Percentiles rank a stretch among this genome's conserved stretches.
phyloP scores from a whole-genome alignment of 2,797 vertebrate genomes.

The Sarcophilus harrisii region DNA sequence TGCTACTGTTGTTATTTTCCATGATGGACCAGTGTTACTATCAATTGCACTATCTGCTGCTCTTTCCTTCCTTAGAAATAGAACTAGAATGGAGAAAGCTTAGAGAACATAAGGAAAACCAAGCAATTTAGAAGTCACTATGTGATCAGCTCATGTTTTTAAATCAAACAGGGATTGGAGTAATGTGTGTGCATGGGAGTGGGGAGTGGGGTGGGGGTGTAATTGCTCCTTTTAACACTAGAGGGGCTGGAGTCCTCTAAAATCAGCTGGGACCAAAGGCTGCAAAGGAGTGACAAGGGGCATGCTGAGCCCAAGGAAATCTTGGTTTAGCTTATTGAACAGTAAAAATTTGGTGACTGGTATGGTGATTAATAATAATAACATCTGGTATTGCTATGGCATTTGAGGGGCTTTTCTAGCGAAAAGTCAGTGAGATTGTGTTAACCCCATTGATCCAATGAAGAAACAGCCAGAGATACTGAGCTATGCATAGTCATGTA shows the following conservation, averaged over 20 bases:
- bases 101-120: not conserved
- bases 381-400: not conserved
- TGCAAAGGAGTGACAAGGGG: not conserved
- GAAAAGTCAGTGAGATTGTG: not conserved
- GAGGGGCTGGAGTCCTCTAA: not conserved
- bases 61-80: not conserved
- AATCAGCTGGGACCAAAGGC: not conserved
- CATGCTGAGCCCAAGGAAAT: not conserved
- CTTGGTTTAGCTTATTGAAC: not conserved
- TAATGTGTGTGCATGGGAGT: not conserved
- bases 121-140: not conserved
- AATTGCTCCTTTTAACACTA: not conserved
- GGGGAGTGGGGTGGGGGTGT: not conserved
- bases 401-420: not conserved
- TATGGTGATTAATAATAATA: not conserved
- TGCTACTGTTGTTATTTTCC: not conserved
- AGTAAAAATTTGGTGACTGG: not conserved
- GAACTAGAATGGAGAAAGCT: not conserved
- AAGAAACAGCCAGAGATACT: not conserved
- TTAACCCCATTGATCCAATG: not conserved
- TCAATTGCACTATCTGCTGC: not conserved
- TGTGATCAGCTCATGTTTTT: not conserved
- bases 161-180: not conserved
- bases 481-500: not conserved
- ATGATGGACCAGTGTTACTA: not conserved